Evolutionary conservation across 2,113 vertebrate genomes (phyloP).

Genomic region (Centropus unirufus): DNA sequence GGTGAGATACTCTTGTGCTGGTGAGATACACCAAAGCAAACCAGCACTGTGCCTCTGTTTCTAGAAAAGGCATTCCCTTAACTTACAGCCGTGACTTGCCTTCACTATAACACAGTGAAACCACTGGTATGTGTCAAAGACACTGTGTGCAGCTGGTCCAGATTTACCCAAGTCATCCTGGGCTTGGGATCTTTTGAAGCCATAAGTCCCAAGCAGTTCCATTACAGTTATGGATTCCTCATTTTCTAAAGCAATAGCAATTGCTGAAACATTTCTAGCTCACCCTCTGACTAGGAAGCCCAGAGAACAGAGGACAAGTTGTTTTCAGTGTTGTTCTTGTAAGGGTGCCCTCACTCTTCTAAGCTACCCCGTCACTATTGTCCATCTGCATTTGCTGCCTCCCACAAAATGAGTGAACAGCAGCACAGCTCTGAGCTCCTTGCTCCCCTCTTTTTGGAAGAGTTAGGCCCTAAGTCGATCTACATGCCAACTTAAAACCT

Average conservation of each 20-base stretch:
- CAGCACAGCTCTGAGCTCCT: neutral
- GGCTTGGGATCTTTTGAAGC: neutral
- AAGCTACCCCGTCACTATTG: neutral
- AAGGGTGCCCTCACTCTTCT: neutral
- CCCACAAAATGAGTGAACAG: neutral
- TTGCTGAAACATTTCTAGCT: neutral
- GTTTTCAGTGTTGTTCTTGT: neutral
- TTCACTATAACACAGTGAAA: neutral
- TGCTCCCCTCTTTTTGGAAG: neutral
- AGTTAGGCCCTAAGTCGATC: neutral
- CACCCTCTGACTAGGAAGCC: neutral
- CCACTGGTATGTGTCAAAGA: neutral
- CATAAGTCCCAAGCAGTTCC: neutral
- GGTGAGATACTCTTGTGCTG: neutral
- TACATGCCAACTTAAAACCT: neutral
- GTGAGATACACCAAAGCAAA: neutral
- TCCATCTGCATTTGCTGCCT: neutral
- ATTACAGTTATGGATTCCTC: neutral
- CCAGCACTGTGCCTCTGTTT: neutral
- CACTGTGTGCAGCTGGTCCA: neutral
- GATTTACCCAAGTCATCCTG: neutral
- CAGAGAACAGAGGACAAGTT: neutral
- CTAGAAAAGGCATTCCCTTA: neutral
- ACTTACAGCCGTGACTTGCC: neutral
- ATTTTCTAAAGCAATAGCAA: neutral